Evolutionary conservation across 2,888 invertebrate species (phyloP).

Genomic region (Hybos culiciformis): DNA sequence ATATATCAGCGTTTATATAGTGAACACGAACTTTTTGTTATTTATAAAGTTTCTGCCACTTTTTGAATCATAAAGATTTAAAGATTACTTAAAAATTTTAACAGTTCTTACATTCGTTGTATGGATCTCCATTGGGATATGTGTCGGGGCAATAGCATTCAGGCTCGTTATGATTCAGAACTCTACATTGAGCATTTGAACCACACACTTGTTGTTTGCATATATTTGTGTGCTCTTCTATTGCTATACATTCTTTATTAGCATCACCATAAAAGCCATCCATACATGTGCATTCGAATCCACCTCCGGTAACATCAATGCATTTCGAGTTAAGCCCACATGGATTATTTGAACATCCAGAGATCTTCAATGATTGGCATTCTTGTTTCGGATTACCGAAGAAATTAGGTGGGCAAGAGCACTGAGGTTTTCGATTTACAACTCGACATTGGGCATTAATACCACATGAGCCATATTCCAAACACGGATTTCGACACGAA

Average conservation of each 20-base stretch:
- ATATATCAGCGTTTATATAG: too few relatives aligned
- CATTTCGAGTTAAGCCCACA: slow-evolving; percentile 77
- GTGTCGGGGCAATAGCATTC: slow-evolving; percentile 75
- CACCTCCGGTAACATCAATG: slow-evolving; percentile 60
- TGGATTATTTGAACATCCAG: slow-evolving; percentile 65
- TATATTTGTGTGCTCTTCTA: slow-evolving; percentile 49
- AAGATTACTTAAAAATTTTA: background rate
- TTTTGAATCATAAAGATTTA: background rate
- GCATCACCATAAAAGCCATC: slow-evolving; percentile 72
- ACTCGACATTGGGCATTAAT: slow-evolving; percentile 74
- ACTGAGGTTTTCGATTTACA: slow-evolving; percentile 58
- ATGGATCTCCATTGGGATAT: slow-evolving; percentile 72
- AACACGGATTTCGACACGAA: slow-evolving; percentile 72
- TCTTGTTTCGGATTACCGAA: slow-evolving; percentile 55
- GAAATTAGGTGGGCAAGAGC: slow-evolving; percentile 60
- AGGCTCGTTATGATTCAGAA: slow-evolving; percentile 49
- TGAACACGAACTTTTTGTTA: background rate
- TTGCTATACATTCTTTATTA: slow-evolving; percentile 65
- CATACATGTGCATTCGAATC: slow-evolving; percentile 68
- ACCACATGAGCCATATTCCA: slow-evolving; percentile 63
- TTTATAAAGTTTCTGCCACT: slow-evolving; percentile 1
- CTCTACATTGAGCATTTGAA: slow-evolving; percentile 65
- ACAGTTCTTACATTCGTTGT: slow-evolving; percentile 62
- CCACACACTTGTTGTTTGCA: slow-evolving; percentile 72
- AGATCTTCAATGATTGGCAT: slow-evolving; percentile 53